Evolutionary conservation across 2,797 vertebrate genomes (phyloP).

Genomic region (Coregonus ussuriensis): DNA sequence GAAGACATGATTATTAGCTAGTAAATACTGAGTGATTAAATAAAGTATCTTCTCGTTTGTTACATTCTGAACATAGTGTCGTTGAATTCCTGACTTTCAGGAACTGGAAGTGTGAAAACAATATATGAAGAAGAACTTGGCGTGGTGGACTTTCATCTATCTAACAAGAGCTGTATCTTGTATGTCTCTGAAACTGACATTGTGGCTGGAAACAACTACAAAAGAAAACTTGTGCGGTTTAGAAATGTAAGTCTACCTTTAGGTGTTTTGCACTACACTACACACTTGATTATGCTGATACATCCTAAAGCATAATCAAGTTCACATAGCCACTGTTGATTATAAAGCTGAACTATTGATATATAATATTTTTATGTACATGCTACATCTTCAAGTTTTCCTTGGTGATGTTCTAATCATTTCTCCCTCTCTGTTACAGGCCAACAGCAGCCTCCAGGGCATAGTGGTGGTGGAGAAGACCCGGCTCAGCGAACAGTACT

Average conservation of each 20-base stretch:
- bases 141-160: conserved; percentile 86
- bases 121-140: conserved; percentile 83
- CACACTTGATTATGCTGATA: too few species aligned
- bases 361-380: too few species aligned
- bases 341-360: too few species aligned
- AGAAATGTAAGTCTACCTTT: conserved; percentile 82
- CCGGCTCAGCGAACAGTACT: conserved; percentile 84
- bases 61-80: neutral
- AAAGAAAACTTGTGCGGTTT: conserved; percentile 84
- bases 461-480: conserved; percentile 87
- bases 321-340: too few species aligned
- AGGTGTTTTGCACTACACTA: neutral
- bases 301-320: too few species aligned
- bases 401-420: neutral
- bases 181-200: conserved; percentile 88
- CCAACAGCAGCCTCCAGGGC: conserved; percentile 71
- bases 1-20: neutral
- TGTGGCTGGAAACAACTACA: conserved; percentile 83
- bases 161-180: conserved; percentile 81
- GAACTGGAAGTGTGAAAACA: conserved; percentile 78
- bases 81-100: conserved; percentile 49
- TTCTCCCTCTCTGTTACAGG: conserved; percentile 62
- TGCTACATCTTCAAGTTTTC: neutral
- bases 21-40: too few species aligned
- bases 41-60: neutral